Evolutionary conservation across 1,140 invertebrate species (phyloP), one percentile per base, ranked within the genome.

Genomic region (Potamilus streckersoni): DNA sequence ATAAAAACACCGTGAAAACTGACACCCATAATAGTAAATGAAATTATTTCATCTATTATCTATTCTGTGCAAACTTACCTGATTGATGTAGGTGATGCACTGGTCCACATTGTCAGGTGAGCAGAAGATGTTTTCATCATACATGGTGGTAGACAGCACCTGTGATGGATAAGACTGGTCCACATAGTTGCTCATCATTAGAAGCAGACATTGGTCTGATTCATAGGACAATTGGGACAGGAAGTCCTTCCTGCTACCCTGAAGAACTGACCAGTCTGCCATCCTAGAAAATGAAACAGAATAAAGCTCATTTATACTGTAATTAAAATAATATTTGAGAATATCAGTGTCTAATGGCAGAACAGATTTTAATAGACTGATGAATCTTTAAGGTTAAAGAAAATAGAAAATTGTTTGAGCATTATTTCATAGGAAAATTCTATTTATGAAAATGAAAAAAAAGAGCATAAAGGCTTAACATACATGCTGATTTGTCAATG

Each of bases 1-100:
- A 20, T 38, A 19, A 31, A 55, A 31, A 61, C 19, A 23, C n/a
- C 4, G 3, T 6, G 20, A 19, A 73, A 19, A 23, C 38, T 69
- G n/a, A n/a, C 57, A 57, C 38, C 23, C 49, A 63, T 19, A 62
- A 56, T 31, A 49, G 49, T 66, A 59, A 65, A 57, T 58, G 31
- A 59, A 49, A 49, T 11, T 6, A 38, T 19, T 23, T 63, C 13
- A 64, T 64, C n/a, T 27, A 19, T 69, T 13, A 56, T 49, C 15
- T 12, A 49, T 62, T 62, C 23, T 62, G 19, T 16, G 20, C 13
- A 20, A 27, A 58, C 59, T 63, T 69, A 83, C 83, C 82, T 83
- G 82, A 69, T 80, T 85, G 5, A 85, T 65, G 49, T 82, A 82
- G n/a, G 73, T 72, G 11, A 85, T 66, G 67, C 80, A 83, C 49